These are phyloP conservation scores for Thecophora atra DNA, from an alignment of 2,888 invertebrate species.

Conservation along the genomic window DNA sequence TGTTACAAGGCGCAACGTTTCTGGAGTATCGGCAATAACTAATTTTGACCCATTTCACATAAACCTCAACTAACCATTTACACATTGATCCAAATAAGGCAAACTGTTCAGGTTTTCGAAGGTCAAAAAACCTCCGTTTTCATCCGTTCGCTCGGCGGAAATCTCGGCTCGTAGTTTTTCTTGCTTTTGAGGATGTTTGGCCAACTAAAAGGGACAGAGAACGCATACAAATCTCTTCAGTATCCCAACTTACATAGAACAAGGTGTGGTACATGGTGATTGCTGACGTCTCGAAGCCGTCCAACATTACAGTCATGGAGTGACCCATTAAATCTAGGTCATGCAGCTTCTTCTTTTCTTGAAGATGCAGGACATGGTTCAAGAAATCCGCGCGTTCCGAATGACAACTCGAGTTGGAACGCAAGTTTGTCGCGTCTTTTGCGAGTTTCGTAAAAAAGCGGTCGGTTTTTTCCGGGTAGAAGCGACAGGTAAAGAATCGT, in stretches of 20 bases:
- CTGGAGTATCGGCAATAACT: slow-evolving; percentile 43
- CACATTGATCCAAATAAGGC: slow-evolving; percentile 56
- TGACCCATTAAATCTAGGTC: slow-evolving; percentile 57
- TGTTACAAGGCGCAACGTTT: slow-evolving; percentile 55
- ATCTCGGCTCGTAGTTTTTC: slow-evolving; percentile 53
- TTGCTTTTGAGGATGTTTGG: slow-evolving; percentile 50
- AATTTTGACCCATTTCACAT: no score
- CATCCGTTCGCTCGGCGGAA: slow-evolving; percentile 41
- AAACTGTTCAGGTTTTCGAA: slow-evolving; percentile 51
- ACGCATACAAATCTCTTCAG: no score
- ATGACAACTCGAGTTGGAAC: slow-evolving; percentile 40
- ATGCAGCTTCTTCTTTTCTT: slow-evolving; percentile 53
- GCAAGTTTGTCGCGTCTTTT: slow-evolving; percentile 52
- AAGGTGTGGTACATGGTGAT: slow-evolving; percentile 52
- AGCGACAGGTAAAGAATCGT: slow-evolving; percentile 47
- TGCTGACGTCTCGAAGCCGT: slow-evolving; percentile 61
- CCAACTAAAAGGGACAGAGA: slow-evolving; percentile 52
- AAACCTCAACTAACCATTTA: slow-evolving; percentile 47
- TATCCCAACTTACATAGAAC: slow-evolving; percentile 50
- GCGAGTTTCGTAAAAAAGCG: slow-evolving; percentile 55
- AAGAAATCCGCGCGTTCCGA: slow-evolving; percentile 55
- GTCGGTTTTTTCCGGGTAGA: slow-evolving; percentile 72
- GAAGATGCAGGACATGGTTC: slow-evolving; percentile 55
- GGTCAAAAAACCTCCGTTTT: slow-evolving; percentile 44
- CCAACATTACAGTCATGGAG: slow-evolving; percentile 56